Evolutionary conservation across 2,888 invertebrate genomes (phyloP), one percentile per base, ranked within the genome.

Genomic region (Nasonia oneida): DNA sequence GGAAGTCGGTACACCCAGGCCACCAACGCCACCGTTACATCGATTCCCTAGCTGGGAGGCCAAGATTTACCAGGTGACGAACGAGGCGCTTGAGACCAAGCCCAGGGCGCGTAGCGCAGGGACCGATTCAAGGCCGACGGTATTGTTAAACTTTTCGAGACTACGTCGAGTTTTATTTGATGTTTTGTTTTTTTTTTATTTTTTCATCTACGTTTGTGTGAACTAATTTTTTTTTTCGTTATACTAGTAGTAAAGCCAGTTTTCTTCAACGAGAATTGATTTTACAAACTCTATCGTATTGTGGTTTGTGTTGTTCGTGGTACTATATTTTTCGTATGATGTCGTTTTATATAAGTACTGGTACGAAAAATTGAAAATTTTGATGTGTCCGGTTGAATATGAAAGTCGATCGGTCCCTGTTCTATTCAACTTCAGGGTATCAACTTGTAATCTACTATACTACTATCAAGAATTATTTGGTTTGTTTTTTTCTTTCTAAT

Each of bases 21-120:
- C 98, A 0, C 98, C 98, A 18, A 98, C 98, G 0, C 98, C 98
- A 39, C 98, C 98, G 0, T 93, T 98, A 82, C 98, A 98, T 93
- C 95, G 98, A 91, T 97, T 97, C 93, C 98, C 98, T 5, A 97
- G 97, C 90, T 98, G 98, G 98, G 98, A 98, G 94, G 98, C 98
- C n/a, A 96, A 98, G 93, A 98, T 98, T 90, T 98, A 98, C 93
- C 98, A 98, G 95, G 97, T 98, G 90, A 92, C 92, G 84, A 89
- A 90, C 84, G 90, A 89, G 53, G 64, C 53, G 29, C 29, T 50
- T 61, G n/a, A 61, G 57, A 61, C 8, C n/a, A 61, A 61, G n/a
- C 57, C 57, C n/a, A 61, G 39, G 15, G 29, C 57, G 57, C 61
- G 77, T n/a, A 29, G 29, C 79, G 42, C 79, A 18, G 71, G 71